These are phyloP conservation scores for Ormyrus rosae DNA, from an alignment of 2,888 invertebrate genomes.

Conservation along the genomic window DNA sequence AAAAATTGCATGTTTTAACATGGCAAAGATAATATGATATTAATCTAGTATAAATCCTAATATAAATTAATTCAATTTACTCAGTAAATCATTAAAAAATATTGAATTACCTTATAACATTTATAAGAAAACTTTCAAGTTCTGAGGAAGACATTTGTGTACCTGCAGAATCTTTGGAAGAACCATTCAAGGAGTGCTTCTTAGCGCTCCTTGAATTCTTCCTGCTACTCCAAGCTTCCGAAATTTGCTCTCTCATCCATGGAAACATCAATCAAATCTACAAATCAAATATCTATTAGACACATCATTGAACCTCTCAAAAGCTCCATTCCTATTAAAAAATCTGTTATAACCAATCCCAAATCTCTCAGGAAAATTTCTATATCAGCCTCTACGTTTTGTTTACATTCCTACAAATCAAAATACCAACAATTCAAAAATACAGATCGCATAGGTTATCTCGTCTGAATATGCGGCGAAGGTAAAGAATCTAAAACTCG, in stretches of 20 bases:
- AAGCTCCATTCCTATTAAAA: too few species aligned
- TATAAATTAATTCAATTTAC: neutral
- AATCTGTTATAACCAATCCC: too few species aligned
- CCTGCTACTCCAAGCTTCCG: constrained; percentile 70
- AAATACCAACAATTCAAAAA: too few species aligned
- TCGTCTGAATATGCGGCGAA: too few species aligned
- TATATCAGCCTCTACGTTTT: too few species aligned
- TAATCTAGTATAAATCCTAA: neutral
- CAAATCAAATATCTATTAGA: constrained; percentile 10
- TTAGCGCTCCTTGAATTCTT: constrained; percentile 67
- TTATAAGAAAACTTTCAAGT: constrained; percentile 66
- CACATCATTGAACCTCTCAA: too few species aligned
- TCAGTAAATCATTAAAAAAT: neutral
- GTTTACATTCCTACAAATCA: too few species aligned
- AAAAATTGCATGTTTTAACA: neutral
- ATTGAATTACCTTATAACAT: constrained; percentile 68
- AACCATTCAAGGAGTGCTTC: constrained; percentile 64
- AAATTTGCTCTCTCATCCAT: constrained; percentile 71
- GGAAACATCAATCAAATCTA: constrained; percentile 69
- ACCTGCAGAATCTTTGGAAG: constrained; percentile 63
- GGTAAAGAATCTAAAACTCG: too few species aligned
- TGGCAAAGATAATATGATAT: neutral
- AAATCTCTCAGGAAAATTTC: too few species aligned
- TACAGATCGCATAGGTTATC: too few species aligned
- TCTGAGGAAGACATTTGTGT: constrained; percentile 63